Percentiles rank a stretch among this genome's conserved stretches.
Evolutionary conservation across 2,888 invertebrate genomes (phyloP).

Genomic region (Microplitis manilae): DNA sequence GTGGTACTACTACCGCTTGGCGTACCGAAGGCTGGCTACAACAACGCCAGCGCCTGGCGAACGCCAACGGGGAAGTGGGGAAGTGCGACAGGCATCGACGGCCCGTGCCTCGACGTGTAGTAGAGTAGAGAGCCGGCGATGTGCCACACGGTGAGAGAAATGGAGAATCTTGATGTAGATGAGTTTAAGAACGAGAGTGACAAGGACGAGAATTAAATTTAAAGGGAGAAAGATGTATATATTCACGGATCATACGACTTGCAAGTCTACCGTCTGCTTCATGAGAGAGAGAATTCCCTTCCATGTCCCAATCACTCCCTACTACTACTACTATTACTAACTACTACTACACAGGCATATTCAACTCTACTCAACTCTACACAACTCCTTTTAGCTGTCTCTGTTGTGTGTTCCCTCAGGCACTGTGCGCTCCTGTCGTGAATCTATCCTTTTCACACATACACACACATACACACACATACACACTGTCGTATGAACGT

Average conservation of each 20-base stretch:
- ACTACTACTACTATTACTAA: not conserved
- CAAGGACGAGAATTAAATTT: not conserved
- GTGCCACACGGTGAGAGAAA: constrained; percentile 39
- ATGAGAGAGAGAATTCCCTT: constrained; percentile 3
- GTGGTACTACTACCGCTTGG: constrained; percentile 21
- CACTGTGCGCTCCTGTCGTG: not conserved
- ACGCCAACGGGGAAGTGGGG: constrained; percentile 30
- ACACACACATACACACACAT: constrained; percentile 12
- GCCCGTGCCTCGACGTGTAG: constrained; percentile 41
- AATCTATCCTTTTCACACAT: constrained; percentile 22
- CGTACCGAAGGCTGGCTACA: constrained; percentile 48
- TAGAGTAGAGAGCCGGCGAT: constrained; percentile 25
- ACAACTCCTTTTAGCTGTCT: not conserved
- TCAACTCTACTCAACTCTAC: too few relatives aligned
- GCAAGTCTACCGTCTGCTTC: constrained; percentile 17
- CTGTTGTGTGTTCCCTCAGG: constrained; percentile 10
- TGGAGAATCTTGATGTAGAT: too few relatives aligned
- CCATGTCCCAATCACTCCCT: not conserved
- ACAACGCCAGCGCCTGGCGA: constrained; percentile 46
- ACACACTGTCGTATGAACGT: constrained; percentile 6
- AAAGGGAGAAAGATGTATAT: not conserved
- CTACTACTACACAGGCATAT: too few relatives aligned
- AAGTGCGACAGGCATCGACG: constrained; percentile 35
- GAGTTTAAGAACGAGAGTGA: constrained; percentile 3
- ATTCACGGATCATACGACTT: constrained; percentile 39